These are phyloP conservation scores for Tenodera sinensis DNA, from an alignment of 2,888 invertebrate genomes.

Conservation along the genomic window DNA sequence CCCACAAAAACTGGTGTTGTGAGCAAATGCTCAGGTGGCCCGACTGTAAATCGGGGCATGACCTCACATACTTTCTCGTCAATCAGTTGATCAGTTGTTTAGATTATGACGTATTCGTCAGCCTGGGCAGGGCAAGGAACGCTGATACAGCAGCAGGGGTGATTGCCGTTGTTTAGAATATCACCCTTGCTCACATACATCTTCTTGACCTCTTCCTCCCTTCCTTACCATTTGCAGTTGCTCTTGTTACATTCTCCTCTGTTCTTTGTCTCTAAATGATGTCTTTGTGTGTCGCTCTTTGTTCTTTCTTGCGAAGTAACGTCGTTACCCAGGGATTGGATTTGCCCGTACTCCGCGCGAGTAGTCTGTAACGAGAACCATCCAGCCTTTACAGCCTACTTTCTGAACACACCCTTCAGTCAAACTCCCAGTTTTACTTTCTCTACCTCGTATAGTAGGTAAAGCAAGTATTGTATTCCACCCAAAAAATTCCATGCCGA, in stretches of 20 bases:
- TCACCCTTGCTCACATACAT: background rate
- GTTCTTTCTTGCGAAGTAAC: background rate
- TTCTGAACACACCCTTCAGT: background rate
- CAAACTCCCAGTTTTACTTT: too few relatives aligned
- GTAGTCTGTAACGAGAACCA: background rate
- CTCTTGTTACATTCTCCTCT: background rate
- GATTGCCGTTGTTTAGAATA: background rate
- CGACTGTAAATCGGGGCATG: too few relatives aligned
- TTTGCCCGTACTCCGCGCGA: background rate
- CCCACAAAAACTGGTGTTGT: too few relatives aligned
- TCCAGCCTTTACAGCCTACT: background rate
- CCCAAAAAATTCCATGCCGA: too few relatives aligned
- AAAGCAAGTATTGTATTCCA: too few relatives aligned
- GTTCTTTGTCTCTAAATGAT: constrained; percentile 9
- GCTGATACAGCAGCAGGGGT: background rate
- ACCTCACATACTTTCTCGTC: too few relatives aligned
- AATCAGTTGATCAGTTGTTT: too few relatives aligned
- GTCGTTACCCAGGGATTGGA: background rate
- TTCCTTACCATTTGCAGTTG: background rate
- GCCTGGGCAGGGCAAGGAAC: background rate
- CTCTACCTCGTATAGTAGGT: too few relatives aligned
- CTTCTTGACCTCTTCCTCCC: background rate
- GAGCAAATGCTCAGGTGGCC: too few relatives aligned
- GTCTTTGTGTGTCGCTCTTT: background rate
- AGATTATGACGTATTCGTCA: background rate